These are phyloP conservation scores for Syrista parreyssii DNA, from an alignment of 2,888 invertebrate genomes.

Conservation along the genomic window DNA sequence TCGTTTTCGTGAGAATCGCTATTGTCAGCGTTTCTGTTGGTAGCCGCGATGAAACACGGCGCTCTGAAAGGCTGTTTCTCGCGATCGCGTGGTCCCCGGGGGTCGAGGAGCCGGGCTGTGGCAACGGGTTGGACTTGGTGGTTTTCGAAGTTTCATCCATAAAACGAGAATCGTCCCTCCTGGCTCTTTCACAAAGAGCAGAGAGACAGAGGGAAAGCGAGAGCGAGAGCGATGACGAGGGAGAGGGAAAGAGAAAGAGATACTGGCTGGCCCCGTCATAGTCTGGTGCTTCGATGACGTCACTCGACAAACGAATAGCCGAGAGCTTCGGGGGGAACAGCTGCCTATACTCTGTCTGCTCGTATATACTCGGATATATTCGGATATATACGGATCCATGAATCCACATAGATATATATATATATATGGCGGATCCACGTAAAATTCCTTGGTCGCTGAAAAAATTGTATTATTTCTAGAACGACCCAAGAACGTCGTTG, in stretches of 20 bases:
- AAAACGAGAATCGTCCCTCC: not conserved
- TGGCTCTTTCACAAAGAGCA: constrained; percentile 9
- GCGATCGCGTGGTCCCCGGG: no score
- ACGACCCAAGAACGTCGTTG: no score
- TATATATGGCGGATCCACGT: no score
- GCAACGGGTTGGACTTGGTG: no score
- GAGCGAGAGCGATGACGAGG: constrained; percentile 6
- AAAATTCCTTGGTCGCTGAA: no score
- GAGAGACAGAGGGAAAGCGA: constrained; percentile 12
- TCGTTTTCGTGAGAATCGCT: no score
- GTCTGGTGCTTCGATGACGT: constrained; percentile 11
- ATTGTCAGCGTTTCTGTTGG: no score
- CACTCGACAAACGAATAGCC: constrained; percentile 2
- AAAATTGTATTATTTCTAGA: no score
- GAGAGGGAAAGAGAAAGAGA: not conserved
- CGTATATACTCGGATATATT: not conserved
- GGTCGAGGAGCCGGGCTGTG: no score
- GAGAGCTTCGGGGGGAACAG: not conserved
- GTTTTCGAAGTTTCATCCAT: not conserved
- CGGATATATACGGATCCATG: not conserved
- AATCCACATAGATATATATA: not conserved
- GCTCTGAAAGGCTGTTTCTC: no score
- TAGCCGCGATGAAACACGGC: no score
- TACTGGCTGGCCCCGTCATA: not conserved
- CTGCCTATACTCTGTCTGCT: not conserved